Base-by-base conservation (phyloP, 2,113 vertebrate species). In the human (Homo sapiens) region DNA sequence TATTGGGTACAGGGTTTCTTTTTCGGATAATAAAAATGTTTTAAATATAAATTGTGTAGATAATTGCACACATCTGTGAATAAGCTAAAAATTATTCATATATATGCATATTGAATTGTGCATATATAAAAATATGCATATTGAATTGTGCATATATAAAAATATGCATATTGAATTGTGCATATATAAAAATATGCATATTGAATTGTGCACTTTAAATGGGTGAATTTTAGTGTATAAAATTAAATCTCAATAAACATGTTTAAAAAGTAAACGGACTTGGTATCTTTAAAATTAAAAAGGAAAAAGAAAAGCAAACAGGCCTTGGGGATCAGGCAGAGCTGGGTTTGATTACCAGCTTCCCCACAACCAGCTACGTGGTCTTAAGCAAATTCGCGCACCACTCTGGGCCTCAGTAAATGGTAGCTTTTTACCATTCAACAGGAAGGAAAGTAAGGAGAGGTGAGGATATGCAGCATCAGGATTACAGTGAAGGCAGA, bases 31-130 rank as follows among this genome's bases (percentile, higher is more conserved):
- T 43, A 84, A 95, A 95, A 95, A 75, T 86, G 25, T 76, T 86
- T 96, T 93, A 81, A 93, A 89, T 45, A 84, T 80, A 59, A 25
- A 57, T 59, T 32, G 18, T 76, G 52, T 8, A 8, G 13, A 85
- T 43, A 70, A 59, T 4, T 78, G 64, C 81, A 91, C 13, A 93
- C 82, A 85, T 95, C 64, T 43, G 8, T 73, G 38, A 84, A 45
- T 59, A 14, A 8, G 64, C 5, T 48, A n/a, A n/a, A n/a, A n/a
- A n/a, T n/a, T n/a, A n/a, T n/a, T n/a, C n/a, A n/a, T n/a, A n/a
- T n/a, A n/a, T n/a, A n/a, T n/a, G n/a, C n/a, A n/a, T n/a, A n/a
- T n/a, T n/a, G n/a, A n/a, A n/a, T n/a, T n/a, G n/a, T n/a, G n/a
- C n/a, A n/a, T n/a, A n/a, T n/a, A n/a, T n/a, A n/a, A n/a, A n/a